phyloP scores from a whole-genome alignment of 2,888 invertebrate genomes.

The Bedellia somnulentella region DNA sequence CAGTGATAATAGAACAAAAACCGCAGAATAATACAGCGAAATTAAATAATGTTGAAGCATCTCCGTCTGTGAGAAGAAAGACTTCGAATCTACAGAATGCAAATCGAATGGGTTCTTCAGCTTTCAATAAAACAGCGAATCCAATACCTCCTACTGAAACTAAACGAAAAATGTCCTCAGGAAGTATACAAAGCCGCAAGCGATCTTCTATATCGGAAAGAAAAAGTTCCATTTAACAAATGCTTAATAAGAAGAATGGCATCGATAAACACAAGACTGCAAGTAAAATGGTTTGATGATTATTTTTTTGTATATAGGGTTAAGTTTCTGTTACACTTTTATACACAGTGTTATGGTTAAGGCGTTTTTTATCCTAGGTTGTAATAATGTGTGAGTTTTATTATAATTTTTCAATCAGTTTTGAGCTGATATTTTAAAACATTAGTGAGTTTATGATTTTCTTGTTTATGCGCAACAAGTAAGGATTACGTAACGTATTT shows the following conservation, averaged over 20 bases:
- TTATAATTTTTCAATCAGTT: too few species aligned
- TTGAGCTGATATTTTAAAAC: too few species aligned
- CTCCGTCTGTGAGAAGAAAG: conserved; percentile 45
- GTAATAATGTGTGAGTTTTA: too few species aligned
- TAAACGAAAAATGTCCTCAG: conserved; percentile 53
- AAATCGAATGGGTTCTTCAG: conserved; percentile 33
- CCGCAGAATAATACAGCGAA: conserved; percentile 25
- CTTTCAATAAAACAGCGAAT: conserved; percentile 27
- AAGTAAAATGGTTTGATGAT: neutral
- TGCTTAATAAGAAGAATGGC: neutral
- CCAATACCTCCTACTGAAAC: conserved; percentile 28
- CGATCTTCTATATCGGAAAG: conserved; percentile 45
- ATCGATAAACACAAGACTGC: neutral
- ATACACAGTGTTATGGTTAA: too few species aligned
- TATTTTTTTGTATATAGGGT: too few species aligned
- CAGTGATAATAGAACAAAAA: conserved; percentile 36
- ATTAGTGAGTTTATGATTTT: too few species aligned
- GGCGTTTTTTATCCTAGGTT: too few species aligned
- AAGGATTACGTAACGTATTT: too few species aligned
- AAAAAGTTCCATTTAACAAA: conserved; percentile 45
- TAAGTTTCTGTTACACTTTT: too few species aligned
- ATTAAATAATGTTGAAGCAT: conserved; percentile 38
- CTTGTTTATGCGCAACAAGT: too few species aligned
- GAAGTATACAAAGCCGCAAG: conserved; percentile 45
- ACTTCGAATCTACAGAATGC: conserved; percentile 37